Evolutionary conservation across 2,888 invertebrate species (phyloP).

Genomic region (Ophion obscuratus): DNA sequence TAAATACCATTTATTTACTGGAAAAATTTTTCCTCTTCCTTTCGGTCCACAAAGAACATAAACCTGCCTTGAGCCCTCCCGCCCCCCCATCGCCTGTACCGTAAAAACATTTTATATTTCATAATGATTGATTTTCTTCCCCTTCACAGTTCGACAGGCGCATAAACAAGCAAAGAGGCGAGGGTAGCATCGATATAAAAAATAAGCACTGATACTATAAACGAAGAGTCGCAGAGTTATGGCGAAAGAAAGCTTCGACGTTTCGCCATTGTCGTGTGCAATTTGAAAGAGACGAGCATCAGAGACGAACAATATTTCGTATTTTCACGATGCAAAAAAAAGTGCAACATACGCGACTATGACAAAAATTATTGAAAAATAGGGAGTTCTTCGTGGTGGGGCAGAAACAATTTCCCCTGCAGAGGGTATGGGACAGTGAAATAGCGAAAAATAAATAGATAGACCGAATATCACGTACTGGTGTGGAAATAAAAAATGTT

Average conservation of each 20-base stretch:
- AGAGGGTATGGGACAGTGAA: background rate
- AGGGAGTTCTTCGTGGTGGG: background rate
- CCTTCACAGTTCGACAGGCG: background rate
- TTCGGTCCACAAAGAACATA: slow-evolving; percentile 18
- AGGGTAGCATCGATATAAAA: background rate
- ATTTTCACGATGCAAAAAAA: background rate
- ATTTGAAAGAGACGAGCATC: background rate
- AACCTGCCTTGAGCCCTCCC: background rate
- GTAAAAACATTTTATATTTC: background rate
- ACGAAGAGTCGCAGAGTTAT: background rate
- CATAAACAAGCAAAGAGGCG: slow-evolving; percentile 2
- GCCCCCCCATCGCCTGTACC: background rate
- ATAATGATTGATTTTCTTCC: slow-evolving; percentile 8
- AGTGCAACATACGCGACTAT: background rate
- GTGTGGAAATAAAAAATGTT: background rate
- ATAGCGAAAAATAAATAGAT: background rate
- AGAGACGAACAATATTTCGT: background rate
- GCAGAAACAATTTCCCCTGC: background rate
- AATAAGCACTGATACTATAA: background rate
- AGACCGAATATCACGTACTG: background rate
- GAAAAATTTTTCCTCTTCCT: slow-evolving; percentile 22
- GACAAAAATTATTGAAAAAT: background rate
- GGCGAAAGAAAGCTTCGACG: too few relatives aligned
- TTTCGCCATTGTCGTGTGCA: too few relatives aligned
- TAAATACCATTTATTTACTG: slow-evolving; percentile 57